Percentiles rank a stretch among this genome's conserved stretches.
phyloP scores from a whole-genome alignment of 2,113 vertebrate species.

The Chloropsis hardwickii region DNA sequence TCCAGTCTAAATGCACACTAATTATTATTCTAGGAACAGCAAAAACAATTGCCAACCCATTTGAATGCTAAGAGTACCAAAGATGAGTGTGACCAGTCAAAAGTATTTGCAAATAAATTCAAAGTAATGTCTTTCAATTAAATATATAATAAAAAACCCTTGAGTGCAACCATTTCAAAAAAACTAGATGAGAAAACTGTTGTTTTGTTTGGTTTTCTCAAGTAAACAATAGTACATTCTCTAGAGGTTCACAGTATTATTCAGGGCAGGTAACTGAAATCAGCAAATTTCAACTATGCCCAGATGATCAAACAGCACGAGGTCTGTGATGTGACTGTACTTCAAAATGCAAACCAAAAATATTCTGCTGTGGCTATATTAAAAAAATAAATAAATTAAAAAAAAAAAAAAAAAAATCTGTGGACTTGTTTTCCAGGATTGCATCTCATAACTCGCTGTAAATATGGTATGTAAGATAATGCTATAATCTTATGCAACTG shows the following conservation, averaged over 20 bases:
- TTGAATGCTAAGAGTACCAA: background rate
- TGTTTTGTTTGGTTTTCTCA: background rate
- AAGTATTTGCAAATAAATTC: background rate
- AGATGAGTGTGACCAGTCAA: background rate
- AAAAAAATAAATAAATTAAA: background rate
- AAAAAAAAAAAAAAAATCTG: background rate
- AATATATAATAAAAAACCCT: background rate
- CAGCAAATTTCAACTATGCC: background rate
- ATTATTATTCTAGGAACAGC: background rate
- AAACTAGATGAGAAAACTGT: background rate
- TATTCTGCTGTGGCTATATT: background rate
- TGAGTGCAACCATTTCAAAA: background rate
- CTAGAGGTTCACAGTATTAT: background rate
- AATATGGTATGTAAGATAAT: background rate
- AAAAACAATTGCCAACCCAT: background rate
- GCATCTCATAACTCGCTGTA: background rate
- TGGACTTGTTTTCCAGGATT: background rate
- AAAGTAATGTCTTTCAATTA: background rate
- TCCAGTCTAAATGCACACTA: background rate
- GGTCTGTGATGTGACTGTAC: background rate
- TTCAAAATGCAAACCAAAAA: background rate
- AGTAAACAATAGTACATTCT: background rate
- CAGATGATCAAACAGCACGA: background rate
- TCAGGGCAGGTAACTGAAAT: background rate
- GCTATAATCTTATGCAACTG: background rate